These are phyloP conservation scores for Lethrus apterus DNA, from an alignment of 1,140 invertebrate species.

Conservation along the genomic window DNA sequence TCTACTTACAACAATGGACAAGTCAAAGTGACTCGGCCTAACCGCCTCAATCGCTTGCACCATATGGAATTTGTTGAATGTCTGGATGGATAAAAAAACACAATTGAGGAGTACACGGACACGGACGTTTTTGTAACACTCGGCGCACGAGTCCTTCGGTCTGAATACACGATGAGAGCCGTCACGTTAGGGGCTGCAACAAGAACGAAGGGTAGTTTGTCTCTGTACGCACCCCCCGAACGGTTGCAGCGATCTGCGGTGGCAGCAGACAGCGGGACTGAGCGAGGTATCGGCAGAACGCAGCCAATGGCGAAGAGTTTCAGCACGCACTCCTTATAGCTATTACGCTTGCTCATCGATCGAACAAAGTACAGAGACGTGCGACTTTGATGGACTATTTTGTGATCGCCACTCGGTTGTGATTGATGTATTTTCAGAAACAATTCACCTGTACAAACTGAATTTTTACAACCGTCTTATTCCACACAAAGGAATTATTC, in stretches of 20 bases:
- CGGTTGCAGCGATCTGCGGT: slow-evolving; percentile 21
- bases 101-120: background rate
- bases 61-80: slow-evolving; percentile 32
- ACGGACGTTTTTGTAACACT: background rate
- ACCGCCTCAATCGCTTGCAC: slow-evolving; percentile 40
- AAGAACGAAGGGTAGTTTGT: slow-evolving; percentile 6
- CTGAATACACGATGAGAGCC: slow-evolving; percentile 6
- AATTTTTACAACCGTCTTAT: too few relatives aligned
- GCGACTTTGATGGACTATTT: too few relatives aligned
- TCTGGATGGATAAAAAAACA: background rate
- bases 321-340: slow-evolving; percentile 33
- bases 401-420: too few relatives aligned
- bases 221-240: slow-evolving; percentile 27
- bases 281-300: slow-evolving; percentile 26
- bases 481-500: too few relatives aligned
- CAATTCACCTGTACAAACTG: too few relatives aligned
- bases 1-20: slow-evolving; percentile 37
- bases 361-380: too few relatives aligned
- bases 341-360: slow-evolving; percentile 31
- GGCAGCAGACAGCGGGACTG: slow-evolving; percentile 21
- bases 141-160: background rate
- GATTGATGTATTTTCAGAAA: too few relatives aligned
- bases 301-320: slow-evolving; percentile 29
- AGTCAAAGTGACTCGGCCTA: slow-evolving; percentile 38
- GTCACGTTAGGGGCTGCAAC: slow-evolving; percentile 2